Evolutionary conservation across 2,113 vertebrate species (phyloP), one percentile per base, ranked within the genome.

Genomic region (Mastomys coucha): DNA sequence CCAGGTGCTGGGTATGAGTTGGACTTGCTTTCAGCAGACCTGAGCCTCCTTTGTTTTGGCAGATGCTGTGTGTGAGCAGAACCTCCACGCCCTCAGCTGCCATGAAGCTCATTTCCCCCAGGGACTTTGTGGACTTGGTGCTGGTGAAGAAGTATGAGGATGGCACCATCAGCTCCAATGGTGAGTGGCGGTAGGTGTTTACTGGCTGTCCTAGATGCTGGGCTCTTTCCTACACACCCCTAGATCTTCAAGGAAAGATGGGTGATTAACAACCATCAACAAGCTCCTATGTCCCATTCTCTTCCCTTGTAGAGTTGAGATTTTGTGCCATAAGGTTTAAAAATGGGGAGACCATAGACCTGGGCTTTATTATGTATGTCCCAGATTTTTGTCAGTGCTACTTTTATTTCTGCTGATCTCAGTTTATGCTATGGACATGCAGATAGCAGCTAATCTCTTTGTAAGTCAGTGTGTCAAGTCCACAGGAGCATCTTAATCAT

Each of bases 41-140:
- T 8, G 19, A 22, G 28, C 17, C 39, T 19, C 17, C 63, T 49
- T 56, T 89, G 65, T 56, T 89, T 94, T 91, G 94, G 31, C 97
- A 99, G 99, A 98, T 98, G 2, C 49, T 99, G 49, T 98, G 98
- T 1, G 69, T 99, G 5, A 99, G 99, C 98, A 98, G 99, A 96
- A 99, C 99, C 1, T 98, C 99, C 69, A 99, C 99, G 0, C 99
- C 99, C 12, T 99, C 99, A 0, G 99, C 99, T 16, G 99, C 99
- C n/a, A 99, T 99, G 99, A 99, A 98, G 39, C 98, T 99, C 84
- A 99, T 99, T 91, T 99, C 99, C 22, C 99, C 99, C 53, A 98
- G 99, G 96, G 99, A 99, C 93, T 99, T 99, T 96, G 99, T 99
- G 88, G 99, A 99, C 96, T 98, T 99, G 72, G 98, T 99, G 97